Evolutionary conservation across 2,797 vertebrate species (phyloP).

Genomic region (Galago senegalensis): DNA sequence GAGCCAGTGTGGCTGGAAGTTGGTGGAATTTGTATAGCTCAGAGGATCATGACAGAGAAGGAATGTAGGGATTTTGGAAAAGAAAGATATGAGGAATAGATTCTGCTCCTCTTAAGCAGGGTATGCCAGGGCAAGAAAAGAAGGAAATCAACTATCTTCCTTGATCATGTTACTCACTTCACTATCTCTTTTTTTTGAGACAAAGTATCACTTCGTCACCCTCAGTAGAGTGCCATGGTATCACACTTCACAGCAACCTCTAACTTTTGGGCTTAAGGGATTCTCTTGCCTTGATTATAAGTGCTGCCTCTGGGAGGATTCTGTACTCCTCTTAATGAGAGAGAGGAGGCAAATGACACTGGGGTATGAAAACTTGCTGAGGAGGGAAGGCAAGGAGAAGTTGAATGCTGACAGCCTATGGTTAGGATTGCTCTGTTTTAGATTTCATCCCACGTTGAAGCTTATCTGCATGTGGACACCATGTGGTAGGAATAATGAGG

Average conservation of each 20-base stretch:
- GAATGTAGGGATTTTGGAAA: background rate
- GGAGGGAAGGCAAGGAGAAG: background rate
- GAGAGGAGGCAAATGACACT: background rate
- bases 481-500: background rate
- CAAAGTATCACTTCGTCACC: too few species aligned
- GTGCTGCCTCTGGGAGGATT: background rate
- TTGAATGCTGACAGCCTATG: background rate
- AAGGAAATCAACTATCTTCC: background rate
- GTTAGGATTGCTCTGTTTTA: background rate
- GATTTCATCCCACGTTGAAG: background rate
- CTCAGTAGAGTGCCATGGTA: too few species aligned
- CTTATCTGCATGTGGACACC: background rate
- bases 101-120: background rate
- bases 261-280: too few species aligned
- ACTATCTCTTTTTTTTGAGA: background rate
- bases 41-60: background rate
- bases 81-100: background rate
- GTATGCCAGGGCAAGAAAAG: background rate
- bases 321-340: background rate
- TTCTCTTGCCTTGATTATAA: background rate
- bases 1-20: too few species aligned
- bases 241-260: too few species aligned
- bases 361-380: background rate
- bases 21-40: background rate
- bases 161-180: background rate